Conservation (phyloP, 2,113 vertebrate species). For the Origma solitaria region DNA sequence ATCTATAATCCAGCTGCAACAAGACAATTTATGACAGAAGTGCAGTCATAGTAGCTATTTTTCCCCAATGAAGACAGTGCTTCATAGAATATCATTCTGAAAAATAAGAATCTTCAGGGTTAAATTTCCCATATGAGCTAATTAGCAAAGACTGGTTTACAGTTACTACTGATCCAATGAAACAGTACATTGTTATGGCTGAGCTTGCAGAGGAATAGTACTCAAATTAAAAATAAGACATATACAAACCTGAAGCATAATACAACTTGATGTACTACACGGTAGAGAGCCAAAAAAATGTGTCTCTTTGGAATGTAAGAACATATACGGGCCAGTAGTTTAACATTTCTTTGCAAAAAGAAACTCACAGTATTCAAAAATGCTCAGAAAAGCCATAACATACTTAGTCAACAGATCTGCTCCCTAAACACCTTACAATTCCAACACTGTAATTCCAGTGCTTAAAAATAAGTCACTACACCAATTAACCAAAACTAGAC, state of each 20-base stretch:
- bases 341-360: background rate
- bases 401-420: background rate
- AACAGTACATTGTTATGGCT: background rate
- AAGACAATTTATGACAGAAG: background rate
- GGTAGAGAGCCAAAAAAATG: background rate
- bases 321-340: background rate
- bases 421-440: background rate
- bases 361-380: background rate
- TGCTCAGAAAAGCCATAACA: accelerated
- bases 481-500: background rate
- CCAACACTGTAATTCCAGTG: background rate
- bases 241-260: background rate
- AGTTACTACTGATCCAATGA: background rate
- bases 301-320: background rate
- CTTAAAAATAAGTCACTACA: background rate
- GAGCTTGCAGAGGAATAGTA: background rate
- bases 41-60: background rate
- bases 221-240: background rate
- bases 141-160: background rate
- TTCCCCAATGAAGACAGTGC: background rate
- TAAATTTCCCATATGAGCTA: background rate
- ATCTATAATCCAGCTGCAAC: background rate
- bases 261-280: background rate
- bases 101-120: background rate
- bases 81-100: background rate